Base-by-base conservation (phyloP, 2,888 invertebrate genomes). In the Agrilus cyanescens region DNA sequence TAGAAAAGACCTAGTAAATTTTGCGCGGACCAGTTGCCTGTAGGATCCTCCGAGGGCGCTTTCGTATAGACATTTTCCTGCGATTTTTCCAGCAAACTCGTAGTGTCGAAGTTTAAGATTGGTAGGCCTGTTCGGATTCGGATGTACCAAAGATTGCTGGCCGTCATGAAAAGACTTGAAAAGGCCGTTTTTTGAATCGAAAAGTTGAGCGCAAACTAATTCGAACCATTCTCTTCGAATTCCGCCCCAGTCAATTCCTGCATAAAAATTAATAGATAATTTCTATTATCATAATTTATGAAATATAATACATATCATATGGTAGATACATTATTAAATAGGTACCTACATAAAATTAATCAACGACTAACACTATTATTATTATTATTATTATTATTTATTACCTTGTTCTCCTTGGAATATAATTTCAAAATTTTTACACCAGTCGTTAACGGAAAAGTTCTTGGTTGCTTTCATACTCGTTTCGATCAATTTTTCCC, bases 171-270 rank as follows among this genome's bases (percentile, higher is more conserved):
- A 88, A 48, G 87, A 81, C 51, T 76, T 78, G 68, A 94, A 95
- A 45, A 95, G 73, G 0, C 85, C 83, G 59, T 81, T 76, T 53
- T 80, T 78, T 13, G 86, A 77, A 68, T 91, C 90, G 68, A 94
- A 95, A 44, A 95, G 70, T 49, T 85, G 76, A 12, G 81, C 82
- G 67, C 93, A 93, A 50, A 93, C 76, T 51, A 90, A 66, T 53
- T 93, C 91, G 69, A 94, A 91, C 94, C 94, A 95, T 69, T 95
- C 95, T 46, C 93, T 78, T 4, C 93, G 75, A 36, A 94, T 74
- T 4, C 94, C 94, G 52, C 94, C 94, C 90, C 89, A 90, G 69
- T 94, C 93, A 56, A 94, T 81, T 37, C 89, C 88, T 87, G 58
- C 20, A 37, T 14, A 40, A 30, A 46, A 33, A 29, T 35, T 25